phyloP scores from a whole-genome alignment of 2,888 invertebrate species.

The Argyresthia albistria region DNA sequence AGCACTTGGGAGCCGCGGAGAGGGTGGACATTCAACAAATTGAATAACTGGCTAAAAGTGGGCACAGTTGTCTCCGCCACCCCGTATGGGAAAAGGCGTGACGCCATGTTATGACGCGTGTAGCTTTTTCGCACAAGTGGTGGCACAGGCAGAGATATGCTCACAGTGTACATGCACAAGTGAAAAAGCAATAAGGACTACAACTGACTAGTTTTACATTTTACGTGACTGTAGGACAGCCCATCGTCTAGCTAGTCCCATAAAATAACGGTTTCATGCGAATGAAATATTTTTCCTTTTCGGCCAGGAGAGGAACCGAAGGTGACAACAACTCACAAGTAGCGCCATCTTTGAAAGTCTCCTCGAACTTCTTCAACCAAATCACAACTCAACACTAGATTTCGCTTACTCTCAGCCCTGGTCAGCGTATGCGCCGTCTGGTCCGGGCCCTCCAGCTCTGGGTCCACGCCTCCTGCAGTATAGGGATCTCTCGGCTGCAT shows the following conservation, averaged over 20 bases:
- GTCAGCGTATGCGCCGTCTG: slow-evolving; percentile 55
- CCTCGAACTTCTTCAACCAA: neutral
- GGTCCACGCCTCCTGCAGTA: slow-evolving; percentile 43
- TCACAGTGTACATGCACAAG: neutral
- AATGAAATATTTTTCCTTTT: no score
- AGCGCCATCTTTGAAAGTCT: neutral
- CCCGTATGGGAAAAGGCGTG: neutral
- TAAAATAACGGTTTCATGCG: no score
- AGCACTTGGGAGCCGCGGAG: slow-evolving; percentile 66
- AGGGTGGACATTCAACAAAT: neutral
- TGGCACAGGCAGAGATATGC: neutral
- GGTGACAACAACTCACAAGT: no score
- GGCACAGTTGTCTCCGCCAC: no score
- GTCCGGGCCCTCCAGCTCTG: slow-evolving; percentile 66
- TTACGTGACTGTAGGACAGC: no score
- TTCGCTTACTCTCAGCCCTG: slow-evolving; percentile 42
- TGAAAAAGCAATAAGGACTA: neutral
- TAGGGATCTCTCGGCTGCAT: slow-evolving; percentile 50
- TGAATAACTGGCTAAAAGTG: neutral
- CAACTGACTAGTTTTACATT: no score
- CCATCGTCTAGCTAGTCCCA: no score
- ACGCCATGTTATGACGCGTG: neutral
- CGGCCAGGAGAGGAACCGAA: no score
- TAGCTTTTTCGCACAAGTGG: neutral
- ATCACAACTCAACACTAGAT: no score